phyloP scores from a whole-genome alignment of 2,797 vertebrate genomes.

The Notamacropus eugenii region DNA sequence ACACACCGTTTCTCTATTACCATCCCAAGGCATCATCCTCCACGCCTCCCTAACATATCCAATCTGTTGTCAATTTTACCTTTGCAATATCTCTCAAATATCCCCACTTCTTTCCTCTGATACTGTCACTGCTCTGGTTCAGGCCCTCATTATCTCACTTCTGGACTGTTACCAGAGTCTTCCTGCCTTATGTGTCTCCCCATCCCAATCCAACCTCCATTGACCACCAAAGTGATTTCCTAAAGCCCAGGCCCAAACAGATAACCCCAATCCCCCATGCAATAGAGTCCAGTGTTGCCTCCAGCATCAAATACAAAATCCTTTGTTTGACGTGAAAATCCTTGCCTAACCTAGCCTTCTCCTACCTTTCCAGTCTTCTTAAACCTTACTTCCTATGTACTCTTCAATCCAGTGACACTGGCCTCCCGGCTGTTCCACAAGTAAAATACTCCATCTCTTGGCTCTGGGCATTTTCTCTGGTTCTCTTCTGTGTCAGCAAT shows the following conservation, averaged over 20 bases:
- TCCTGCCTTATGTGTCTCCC: background rate
- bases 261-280: background rate
- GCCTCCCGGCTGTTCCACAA: background rate
- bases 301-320: background rate
- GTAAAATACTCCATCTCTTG: background rate
- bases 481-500: background rate
- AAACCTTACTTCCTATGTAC: background rate
- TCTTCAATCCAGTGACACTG: background rate
- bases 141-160: background rate
- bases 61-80: background rate
- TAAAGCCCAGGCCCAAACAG: background rate
- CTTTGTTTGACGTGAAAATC: background rate
- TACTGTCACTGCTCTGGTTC: background rate
- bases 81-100: background rate
- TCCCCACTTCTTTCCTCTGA: background rate
- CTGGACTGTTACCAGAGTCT: background rate
- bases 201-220: background rate
- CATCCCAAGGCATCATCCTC: background rate
- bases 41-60: no score
- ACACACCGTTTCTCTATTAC: no score
- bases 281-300: background rate
- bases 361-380: background rate
- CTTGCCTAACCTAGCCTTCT: background rate
- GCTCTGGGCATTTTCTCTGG: background rate
- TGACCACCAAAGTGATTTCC: background rate